Evolutionary conservation across 2,888 invertebrate species (phyloP).

Genomic region (Acronicta leporina): DNA sequence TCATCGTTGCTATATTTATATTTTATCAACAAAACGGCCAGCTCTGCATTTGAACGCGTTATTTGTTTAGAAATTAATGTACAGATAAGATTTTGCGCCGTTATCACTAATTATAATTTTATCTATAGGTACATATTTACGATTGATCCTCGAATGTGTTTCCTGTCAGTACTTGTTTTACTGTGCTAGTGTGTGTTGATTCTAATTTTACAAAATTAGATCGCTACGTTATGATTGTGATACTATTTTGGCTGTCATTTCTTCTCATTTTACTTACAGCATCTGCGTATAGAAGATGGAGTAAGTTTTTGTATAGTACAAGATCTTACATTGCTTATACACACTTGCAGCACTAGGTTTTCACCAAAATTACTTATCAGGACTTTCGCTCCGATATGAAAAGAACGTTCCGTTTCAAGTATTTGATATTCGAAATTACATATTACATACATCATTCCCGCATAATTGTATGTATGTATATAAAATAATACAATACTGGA

Average conservation of each 20-base stretch:
- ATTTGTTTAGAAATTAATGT: conserved; percentile 27
- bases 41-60: neutral
- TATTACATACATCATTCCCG: no score
- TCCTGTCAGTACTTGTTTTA: conserved; percentile 19
- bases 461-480: no score
- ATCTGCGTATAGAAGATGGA: conserved; percentile 29
- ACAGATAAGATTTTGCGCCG: conserved; percentile 26
- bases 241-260: conserved; percentile 26
- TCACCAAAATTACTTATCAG: neutral
- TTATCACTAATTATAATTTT: conserved; percentile 40
- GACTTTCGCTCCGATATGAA: no score
- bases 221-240: conserved; percentile 19
- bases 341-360: no score
- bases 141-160: conserved; percentile 11
- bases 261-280: conserved; percentile 10
- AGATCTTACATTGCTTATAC: neutral
- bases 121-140: conserved; percentile 25
- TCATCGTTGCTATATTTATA: no score
- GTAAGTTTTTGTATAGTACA: conserved; percentile 28
- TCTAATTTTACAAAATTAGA: neutral
- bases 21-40: neutral
- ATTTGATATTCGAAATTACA: no score
- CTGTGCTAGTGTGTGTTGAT: conserved; percentile 18
- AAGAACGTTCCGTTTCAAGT: no score
- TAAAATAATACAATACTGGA: neutral